phyloP scores from a whole-genome alignment of 1,140 invertebrate genomes.

The Procambarus virginalis region DNA sequence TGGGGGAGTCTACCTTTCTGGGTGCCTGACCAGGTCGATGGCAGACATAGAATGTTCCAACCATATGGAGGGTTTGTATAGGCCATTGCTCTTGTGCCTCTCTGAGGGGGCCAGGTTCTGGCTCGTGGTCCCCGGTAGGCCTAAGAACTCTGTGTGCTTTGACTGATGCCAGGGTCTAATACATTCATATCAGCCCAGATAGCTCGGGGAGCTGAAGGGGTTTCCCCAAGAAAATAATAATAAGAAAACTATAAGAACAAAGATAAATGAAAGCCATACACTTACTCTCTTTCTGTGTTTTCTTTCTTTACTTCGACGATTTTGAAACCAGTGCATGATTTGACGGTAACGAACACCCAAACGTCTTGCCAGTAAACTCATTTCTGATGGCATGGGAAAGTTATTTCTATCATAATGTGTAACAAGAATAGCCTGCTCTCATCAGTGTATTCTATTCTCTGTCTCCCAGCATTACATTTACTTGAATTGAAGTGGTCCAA shows the following conservation, averaged over 20 bases:
- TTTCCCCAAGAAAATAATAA: too few relatives aligned
- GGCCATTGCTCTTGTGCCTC: too few relatives aligned
- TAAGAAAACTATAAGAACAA: background rate
- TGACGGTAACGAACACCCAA: conserved; percentile 62
- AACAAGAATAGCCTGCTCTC: conserved; percentile 53
- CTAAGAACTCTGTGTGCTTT: too few relatives aligned
- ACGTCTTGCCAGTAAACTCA: conserved; percentile 60
- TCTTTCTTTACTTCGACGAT: conserved; percentile 65
- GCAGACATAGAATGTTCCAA: too few relatives aligned
- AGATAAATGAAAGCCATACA: background rate
- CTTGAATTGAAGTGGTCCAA: conserved; percentile 29
- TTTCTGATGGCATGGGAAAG: conserved; percentile 60
- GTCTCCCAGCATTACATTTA: conserved; percentile 11
- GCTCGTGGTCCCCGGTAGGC: too few relatives aligned
- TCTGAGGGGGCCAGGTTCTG: too few relatives aligned
- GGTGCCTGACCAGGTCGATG: too few relatives aligned
- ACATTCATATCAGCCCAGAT: too few relatives aligned
- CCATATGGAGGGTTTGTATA: too few relatives aligned
- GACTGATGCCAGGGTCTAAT: too few relatives aligned
- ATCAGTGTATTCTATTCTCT: conserved; percentile 61
- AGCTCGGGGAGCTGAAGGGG: too few relatives aligned
- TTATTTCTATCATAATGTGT: conserved; percentile 64
- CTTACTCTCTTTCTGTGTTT: conserved; percentile 55
- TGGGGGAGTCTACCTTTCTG: too few relatives aligned
- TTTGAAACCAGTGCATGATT: conserved; percentile 69